Percentiles rank a stretch among this genome's conserved stretches.
Evolutionary conservation across 2,797 vertebrate species (phyloP).

Genomic region (Myoxocephalus aenaeus): DNA sequence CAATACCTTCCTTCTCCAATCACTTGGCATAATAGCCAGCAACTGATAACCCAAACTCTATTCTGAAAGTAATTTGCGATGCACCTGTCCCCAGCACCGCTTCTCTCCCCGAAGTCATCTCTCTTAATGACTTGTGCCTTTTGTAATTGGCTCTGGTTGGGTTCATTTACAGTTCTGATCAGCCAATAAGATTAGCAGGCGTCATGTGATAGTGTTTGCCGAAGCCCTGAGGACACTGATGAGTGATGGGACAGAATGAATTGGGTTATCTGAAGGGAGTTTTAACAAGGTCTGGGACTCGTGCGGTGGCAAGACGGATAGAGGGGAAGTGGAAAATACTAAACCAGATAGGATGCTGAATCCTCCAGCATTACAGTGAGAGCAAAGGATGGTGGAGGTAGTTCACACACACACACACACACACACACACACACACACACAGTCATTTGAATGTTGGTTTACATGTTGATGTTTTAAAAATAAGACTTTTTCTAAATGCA

Average conservation of each 20-base stretch:
- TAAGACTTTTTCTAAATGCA: too few relatives aligned
- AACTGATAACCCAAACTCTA: constrained; percentile 77
- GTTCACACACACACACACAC: background rate
- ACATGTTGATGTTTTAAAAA: too few relatives aligned
- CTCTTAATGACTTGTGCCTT: constrained; percentile 76
- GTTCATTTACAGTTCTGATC: constrained; percentile 81
- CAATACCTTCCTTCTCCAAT: constrained; percentile 53
- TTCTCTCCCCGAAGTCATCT: constrained; percentile 75
- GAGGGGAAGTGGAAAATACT: constrained; percentile 32
- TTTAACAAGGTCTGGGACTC: constrained; percentile 74
- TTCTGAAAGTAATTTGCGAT: constrained; percentile 77
- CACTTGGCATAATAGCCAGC: constrained; percentile 57
- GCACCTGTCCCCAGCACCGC: constrained; percentile 75
- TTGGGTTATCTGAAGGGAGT: constrained; percentile 67
- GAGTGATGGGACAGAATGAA: constrained; percentile 70
- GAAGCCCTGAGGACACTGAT: constrained; percentile 58
- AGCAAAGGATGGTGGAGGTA: background rate
- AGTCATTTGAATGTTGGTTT: background rate
- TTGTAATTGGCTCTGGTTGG: constrained; percentile 79
- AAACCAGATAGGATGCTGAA: constrained; percentile 7
- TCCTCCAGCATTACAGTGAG: background rate
- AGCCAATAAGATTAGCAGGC: constrained; percentile 79
- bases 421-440: background rate
- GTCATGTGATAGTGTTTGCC: constrained; percentile 68
- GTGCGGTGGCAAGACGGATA: constrained; percentile 34